Evolutionary conservation across 1,140 invertebrate species (phyloP).

Genomic region (Charaxes varanes): DNA sequence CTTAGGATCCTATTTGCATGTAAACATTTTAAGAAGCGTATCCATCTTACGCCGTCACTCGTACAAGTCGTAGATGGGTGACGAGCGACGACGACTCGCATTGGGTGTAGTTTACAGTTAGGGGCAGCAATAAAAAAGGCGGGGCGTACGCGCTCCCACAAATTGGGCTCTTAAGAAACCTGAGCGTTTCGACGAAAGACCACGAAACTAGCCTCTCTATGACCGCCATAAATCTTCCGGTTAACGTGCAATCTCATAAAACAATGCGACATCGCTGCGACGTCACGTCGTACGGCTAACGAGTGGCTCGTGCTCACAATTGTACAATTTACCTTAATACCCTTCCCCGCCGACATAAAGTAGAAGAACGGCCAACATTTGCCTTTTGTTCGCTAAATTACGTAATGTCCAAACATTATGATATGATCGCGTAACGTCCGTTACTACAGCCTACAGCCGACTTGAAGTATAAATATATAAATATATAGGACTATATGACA

Average conservation of each 20-base stretch:
- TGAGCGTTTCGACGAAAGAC: constrained; percentile 58
- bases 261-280: constrained; percentile 61
- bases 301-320: constrained; percentile 66
- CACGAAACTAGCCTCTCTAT: constrained; percentile 51
- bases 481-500: no score
- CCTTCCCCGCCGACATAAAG: constrained; percentile 52
- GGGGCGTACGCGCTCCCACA: constrained; percentile 57
- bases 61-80: constrained; percentile 13
- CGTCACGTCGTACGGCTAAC: constrained; percentile 56
- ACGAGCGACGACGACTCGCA: constrained; percentile 44
- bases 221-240: constrained; percentile 61
- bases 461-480: no score
- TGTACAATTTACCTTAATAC: constrained; percentile 70
- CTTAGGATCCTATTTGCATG: constrained; percentile 1
- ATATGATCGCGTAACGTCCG: constrained; percentile 25
- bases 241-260: constrained; percentile 65
- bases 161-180: constrained; percentile 66
- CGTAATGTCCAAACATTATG: constrained; percentile 42
- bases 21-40: constrained; percentile 12
- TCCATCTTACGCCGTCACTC: constrained; percentile 5
- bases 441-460: no score
- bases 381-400: constrained; percentile 59
- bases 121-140: constrained; percentile 67
- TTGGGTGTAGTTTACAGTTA: constrained; percentile 69
- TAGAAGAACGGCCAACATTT: constrained; percentile 50